Conservation (phyloP, 2,113 vertebrate genomes). For the Oenanthe oenanthe region DNA sequence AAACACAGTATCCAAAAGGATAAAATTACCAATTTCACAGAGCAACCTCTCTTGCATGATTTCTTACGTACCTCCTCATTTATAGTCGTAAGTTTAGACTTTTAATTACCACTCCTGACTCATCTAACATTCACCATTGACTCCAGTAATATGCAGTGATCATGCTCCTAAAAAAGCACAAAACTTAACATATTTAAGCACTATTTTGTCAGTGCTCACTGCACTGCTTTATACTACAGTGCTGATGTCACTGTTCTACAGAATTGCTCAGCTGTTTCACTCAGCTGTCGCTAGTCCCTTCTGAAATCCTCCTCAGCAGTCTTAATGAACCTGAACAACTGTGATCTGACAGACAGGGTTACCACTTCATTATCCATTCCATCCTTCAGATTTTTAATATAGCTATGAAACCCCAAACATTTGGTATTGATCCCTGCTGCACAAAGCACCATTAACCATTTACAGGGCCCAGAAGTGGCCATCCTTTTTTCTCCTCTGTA, state of each 20-base stretch:
- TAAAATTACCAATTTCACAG: background rate
- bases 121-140: background rate
- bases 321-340: slow-evolving; percentile 29
- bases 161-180: background rate
- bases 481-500: background rate
- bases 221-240: background rate
- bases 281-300: background rate
- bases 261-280: slow-evolving; percentile 26
- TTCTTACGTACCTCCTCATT: background rate
- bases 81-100: background rate
- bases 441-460: background rate
- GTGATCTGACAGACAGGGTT: background rate
- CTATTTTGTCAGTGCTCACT: background rate
- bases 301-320: background rate
- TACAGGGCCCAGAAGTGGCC: background rate
- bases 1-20: background rate
- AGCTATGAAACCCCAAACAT: background rate
- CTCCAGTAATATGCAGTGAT: background rate
- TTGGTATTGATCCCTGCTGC: background rate
- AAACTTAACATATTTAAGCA: background rate
- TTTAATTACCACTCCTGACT: background rate
- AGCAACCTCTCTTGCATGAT: background rate
- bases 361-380: background rate
- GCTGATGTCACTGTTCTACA: background rate
- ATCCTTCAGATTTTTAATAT: background rate